A percentile compares a stretch with the other conserved stretches of the same genome.
Conservation (phyloP, 1,140 invertebrate species). For the Meloidogyne exigua region DNA sequence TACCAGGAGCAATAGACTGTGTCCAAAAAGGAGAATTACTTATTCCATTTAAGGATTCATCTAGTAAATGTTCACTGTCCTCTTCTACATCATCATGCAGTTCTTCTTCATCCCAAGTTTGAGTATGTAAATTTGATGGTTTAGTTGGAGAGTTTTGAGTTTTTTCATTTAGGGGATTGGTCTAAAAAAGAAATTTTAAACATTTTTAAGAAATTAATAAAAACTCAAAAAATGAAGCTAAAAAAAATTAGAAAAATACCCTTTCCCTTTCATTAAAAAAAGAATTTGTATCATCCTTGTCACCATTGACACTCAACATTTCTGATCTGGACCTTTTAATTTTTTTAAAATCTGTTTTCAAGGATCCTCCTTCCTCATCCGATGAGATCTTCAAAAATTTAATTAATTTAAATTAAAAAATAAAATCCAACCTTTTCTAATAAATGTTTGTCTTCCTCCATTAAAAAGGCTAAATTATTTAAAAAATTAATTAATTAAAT, state of each 20-base stretch:
- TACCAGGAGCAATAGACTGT: slow-evolving; percentile 32
- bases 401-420: no score
- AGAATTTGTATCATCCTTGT: neutral
- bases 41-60: slow-evolving; percentile 19
- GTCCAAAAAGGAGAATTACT: slow-evolving; percentile 32
- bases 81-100: slow-evolving; percentile 20
- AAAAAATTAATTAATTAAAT: no score
- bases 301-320: neutral
- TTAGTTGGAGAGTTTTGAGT: neutral
- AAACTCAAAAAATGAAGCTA: no score
- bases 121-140: neutral
- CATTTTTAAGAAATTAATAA: no score
- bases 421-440: neutral
- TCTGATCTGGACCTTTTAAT: neutral
- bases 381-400: neutral
- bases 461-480: neutral
- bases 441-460: neutral
- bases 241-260: no score
- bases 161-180: neutral
- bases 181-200: no score
- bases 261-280: no score
- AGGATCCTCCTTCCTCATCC: neutral
- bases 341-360: no score
- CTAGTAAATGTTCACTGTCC: slow-evolving; percentile 1
- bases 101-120: slow-evolving; percentile 4